phyloP scores from a whole-genome alignment of 2,888 invertebrate species.

The Clusia tigrina region DNA sequence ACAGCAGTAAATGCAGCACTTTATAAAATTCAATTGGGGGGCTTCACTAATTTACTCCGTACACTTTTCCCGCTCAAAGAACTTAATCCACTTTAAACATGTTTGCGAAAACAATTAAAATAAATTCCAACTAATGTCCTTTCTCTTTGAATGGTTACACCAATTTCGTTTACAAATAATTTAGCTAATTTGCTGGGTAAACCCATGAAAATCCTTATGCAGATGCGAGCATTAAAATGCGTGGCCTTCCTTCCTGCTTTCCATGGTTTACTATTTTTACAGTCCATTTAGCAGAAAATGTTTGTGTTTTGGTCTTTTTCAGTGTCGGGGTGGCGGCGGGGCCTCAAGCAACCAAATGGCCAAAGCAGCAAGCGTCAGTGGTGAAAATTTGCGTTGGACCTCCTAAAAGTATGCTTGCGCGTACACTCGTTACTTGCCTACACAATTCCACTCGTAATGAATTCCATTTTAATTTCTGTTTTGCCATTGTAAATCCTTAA shows the following conservation, averaged over 20 bases:
- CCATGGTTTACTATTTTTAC: slow-evolving; percentile 11
- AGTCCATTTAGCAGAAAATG: slow-evolving; percentile 9
- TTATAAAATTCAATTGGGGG: too few relatives aligned
- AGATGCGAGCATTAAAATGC: slow-evolving; percentile 6
- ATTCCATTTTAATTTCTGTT: slow-evolving; percentile 10
- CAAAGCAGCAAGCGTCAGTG: neutral
- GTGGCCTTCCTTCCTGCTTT: neutral
- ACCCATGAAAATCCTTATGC: neutral
- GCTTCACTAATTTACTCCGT: too few relatives aligned
- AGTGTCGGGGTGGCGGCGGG: too few relatives aligned
- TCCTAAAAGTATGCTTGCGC: neutral
- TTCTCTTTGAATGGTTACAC: neutral
- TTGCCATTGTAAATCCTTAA: slow-evolving; percentile 5
- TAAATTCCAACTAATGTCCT: neutral
- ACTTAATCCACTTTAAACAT: neutral
- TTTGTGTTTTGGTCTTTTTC: neutral
- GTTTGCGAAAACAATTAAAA: neutral
- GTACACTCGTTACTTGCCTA: neutral
- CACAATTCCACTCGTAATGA: neutral
- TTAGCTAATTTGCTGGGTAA: slow-evolving; percentile 8
- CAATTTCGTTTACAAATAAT: neutral
- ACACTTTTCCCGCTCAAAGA: too few relatives aligned
- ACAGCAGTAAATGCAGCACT: too few relatives aligned
- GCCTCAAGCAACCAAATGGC: too few relatives aligned
- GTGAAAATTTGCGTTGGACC: neutral